A percentile compares a stretch with the other conserved stretches of the same genome.
These are phyloP conservation scores for Hyppa rectilinea DNA, from an alignment of 2,888 invertebrate genomes.

Conservation along the genomic window DNA sequence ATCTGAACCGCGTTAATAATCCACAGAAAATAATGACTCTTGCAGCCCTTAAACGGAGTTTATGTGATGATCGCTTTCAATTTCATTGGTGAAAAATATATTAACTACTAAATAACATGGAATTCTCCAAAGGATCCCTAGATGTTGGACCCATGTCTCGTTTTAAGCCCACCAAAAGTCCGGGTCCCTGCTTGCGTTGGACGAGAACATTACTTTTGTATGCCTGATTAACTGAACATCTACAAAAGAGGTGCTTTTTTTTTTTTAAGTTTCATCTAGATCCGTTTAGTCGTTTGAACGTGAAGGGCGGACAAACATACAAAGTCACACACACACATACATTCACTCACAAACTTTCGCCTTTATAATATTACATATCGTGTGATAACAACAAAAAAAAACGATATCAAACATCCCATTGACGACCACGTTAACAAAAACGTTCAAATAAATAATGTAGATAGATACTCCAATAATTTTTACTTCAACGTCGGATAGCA, in stretches of 20 bases:
- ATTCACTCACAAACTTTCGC: too few relatives aligned
- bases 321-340: too few relatives aligned
- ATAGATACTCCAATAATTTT: constrained; percentile 59
- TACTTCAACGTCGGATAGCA: constrained; percentile 64
- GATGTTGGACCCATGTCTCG: constrained; percentile 46
- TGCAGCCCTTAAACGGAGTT: too few relatives aligned
- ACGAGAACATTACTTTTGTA: constrained; percentile 37
- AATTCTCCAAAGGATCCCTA: constrained; percentile 29
- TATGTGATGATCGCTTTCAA: too few relatives aligned
- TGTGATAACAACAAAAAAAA: background rate
- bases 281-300: too few relatives aligned
- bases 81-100: too few relatives aligned
- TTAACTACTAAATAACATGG: constrained; percentile 7
- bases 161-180: constrained; percentile 33
- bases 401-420: constrained; percentile 3
- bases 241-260: background rate
- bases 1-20: too few relatives aligned
- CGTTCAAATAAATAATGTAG: constrained; percentile 43
- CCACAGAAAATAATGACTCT: too few relatives aligned
- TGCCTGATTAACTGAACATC: constrained; percentile 19
- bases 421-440: constrained; percentile 22
- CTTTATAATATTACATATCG: too few relatives aligned
- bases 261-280: too few relatives aligned
- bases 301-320: too few relatives aligned
- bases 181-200: constrained; percentile 3